Base-by-base conservation (phyloP, 2,888 invertebrate genomes). In the Asteroscopus sphinx region DNA sequence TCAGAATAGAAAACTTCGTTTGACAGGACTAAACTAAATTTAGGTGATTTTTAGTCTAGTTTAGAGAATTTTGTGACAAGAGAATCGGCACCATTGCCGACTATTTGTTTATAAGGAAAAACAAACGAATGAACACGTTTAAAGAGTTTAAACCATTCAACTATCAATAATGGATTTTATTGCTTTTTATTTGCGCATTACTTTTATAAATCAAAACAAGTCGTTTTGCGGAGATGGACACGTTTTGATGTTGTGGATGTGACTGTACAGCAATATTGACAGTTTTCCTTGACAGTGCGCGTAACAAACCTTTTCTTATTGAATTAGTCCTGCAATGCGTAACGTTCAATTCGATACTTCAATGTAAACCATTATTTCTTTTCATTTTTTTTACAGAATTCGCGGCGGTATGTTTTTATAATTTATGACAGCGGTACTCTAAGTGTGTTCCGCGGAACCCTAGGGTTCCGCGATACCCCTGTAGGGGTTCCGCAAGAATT, bases 51-150 rank as follows among this genome's bases (percentile, higher is more conserved):
- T n/a, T n/a, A n/a, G n/a, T n/a, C n/a, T n/a, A n/a, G n/a, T n/a
- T n/a, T n/a, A n/a, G n/a, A n/a, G n/a, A n/a, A n/a, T n/a, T n/a
- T n/a, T n/a, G n/a, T n/a, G n/a, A n/a, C n/a, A n/a, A n/a, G n/a
- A n/a, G n/a, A n/a, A n/a, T n/a, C n/a, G n/a, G n/a, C n/a, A n/a
- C n/a, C n/a, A n/a, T n/a, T n/a, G n/a, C n/a, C 42, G 12, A 33
- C 39, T 46, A 17, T 52, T 60, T 53, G 36, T 68, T 51, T 56
- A 51, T 45, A 26, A 57, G 55, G 58, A 64, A 74, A 68, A 53
- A 57, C 42, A 58, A 61, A 61, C 53, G 68, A 45, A 48, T 39
- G 16, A 13, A 26, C 36, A 26, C 52, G 45, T 41, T 60, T 5
- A 8, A 45, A 45, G 17, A 45, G 45, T 41, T 60, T 5, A 8